Evolutionary conservation across 2,797 vertebrate species (phyloP), one percentile per base, ranked within the genome.

Genomic region (Labeo calbasu): DNA sequence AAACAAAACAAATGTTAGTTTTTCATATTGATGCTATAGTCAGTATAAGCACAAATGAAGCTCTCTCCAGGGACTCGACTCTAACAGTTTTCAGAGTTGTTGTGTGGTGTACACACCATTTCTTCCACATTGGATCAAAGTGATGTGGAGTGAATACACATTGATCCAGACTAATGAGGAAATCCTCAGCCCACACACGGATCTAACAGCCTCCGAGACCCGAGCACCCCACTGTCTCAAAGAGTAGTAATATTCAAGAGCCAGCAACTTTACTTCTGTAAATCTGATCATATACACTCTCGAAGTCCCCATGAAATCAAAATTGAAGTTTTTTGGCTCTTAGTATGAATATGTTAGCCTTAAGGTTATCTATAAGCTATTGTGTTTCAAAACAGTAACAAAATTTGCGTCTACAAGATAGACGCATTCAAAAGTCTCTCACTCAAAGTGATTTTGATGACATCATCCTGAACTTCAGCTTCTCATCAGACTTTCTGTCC

Each of bases 151-250:
- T 86, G 82, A 88, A 86, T 88, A 72, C 83, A 68, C 81, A 90
- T 90, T 86, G 89, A 90, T 88, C 86, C 25, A 51, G 19, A 73
- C 85, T 88, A 87, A 90, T 88, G 89, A 88, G 83, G 81, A 87
- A 82, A 87, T 87, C 88, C 82, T 66, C 85, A 85, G 84, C 89
- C 87, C 78, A 83, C 85, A 87, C 87, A 88, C 83, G 85, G 84
- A 61, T 83, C 66, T 71, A 79, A 83, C 66, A 43, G 51, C 79
- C 57, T 84, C 76, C 51, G 59, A 83, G 82, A 73, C 77, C 77
- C 28, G 4, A 61, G 61, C 25, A 2, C 77, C 53, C 53, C 19
- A 50, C 40, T 48, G 23, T 69, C 51, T 68, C 23, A 15, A 83
- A 55, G 50, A 68, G 32, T 15, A n/a, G 15, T 66, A 57, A 66